phyloP scores from a whole-genome alignment of 2,888 invertebrate genomes.

The Macroteleia sp. region DNA sequence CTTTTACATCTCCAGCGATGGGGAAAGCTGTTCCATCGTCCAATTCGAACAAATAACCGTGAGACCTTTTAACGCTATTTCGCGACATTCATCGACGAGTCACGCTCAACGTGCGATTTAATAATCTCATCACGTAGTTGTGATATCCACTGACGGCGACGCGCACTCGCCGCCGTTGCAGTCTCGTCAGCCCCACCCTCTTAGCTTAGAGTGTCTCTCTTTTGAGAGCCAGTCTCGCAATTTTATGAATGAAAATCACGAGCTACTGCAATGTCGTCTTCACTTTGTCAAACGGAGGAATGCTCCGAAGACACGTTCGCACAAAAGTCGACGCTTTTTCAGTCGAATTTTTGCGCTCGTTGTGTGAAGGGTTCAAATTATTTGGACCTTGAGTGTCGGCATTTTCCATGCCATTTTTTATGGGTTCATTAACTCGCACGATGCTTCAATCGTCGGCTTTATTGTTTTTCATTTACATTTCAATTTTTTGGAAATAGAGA shows the following conservation, averaged over 20 bases:
- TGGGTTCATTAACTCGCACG: constrained; percentile 21
- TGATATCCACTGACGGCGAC: constrained; percentile 55
- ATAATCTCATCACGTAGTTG: constrained; percentile 65
- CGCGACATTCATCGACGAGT: constrained; percentile 61
- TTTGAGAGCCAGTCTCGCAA: constrained; percentile 50
- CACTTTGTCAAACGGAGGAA: constrained; percentile 42
- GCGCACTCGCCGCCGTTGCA: constrained; percentile 29
- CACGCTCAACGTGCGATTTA: constrained; percentile 57
- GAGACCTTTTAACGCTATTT: constrained; percentile 61
- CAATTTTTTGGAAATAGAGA: no score
- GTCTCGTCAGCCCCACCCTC: constrained; percentile 33
- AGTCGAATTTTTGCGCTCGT: constrained; percentile 30
- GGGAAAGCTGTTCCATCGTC: constrained; percentile 54
- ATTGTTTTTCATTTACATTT: no score
- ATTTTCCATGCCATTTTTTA: constrained; percentile 11
- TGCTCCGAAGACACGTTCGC: constrained; percentile 39
- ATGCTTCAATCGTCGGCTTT: no score
- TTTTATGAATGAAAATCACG: constrained; percentile 63
- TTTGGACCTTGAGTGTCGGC: constrained; percentile 1
- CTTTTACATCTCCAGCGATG: constrained; percentile 52
- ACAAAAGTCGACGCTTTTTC: constrained; percentile 42
- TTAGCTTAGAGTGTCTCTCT: constrained; percentile 52
- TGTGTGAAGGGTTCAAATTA: constrained; percentile 15
- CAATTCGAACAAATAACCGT: constrained; percentile 58
- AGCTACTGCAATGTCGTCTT: constrained; percentile 51